These are phyloP conservation scores for Ceratotherium simum DNA, from an alignment of 2,113 vertebrate genomes.

Conservation along the genomic window DNA sequence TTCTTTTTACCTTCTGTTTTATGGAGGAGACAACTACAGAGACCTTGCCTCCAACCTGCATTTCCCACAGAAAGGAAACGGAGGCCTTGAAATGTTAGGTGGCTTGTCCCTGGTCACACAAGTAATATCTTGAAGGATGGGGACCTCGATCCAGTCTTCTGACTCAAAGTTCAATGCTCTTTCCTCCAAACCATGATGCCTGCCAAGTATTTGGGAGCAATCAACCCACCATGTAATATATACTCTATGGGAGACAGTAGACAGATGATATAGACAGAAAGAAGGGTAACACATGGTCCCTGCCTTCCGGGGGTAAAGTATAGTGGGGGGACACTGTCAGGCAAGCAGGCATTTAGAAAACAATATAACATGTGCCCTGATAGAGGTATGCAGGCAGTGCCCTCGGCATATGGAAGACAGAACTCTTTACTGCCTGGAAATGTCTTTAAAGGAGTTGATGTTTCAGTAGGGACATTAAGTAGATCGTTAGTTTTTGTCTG, in stretches of 20 bases:
- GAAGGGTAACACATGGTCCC: background rate
- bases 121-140: background rate
- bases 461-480: background rate
- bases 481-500: background rate
- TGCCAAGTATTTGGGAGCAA: background rate
- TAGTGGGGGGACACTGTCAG: background rate
- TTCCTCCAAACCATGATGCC: background rate
- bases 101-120: background rate
- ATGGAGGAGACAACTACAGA: background rate
- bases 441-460: background rate
- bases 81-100: background rate
- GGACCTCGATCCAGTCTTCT: background rate
- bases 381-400: background rate
- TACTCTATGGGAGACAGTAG: fast-evolving
- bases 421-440: background rate
- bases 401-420: background rate
- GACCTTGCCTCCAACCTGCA: too few relatives aligned
- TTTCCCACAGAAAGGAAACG: background rate
- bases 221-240: background rate
- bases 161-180: background rate
- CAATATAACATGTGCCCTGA: fast-evolving
- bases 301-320: background rate
- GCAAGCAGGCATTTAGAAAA: background rate
- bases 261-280: background rate
- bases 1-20: background rate